phyloP scores from a whole-genome alignment of 2,113 vertebrate species.

The Ageneiosus marmoratus region DNA sequence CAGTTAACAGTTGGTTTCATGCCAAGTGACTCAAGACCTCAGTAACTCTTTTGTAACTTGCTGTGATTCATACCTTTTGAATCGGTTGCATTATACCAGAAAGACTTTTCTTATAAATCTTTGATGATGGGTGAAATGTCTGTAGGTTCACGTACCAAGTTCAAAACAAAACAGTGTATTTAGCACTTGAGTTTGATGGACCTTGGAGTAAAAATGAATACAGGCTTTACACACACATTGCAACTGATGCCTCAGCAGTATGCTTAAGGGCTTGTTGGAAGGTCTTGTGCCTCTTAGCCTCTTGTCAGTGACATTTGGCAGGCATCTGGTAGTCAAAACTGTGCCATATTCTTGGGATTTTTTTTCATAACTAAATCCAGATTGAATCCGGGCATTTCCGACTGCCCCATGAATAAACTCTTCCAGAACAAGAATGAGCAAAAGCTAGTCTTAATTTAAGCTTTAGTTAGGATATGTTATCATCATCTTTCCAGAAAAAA shows the following conservation, averaged over 20 bases:
- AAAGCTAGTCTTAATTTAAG: too few relatives aligned
- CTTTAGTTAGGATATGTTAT: too few relatives aligned
- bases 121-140: not conserved
- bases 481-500: too few relatives aligned
- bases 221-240: too few relatives aligned
- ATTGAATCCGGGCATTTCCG: too few relatives aligned
- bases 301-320: too few relatives aligned
- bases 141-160: not conserved
- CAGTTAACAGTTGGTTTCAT: not conserved
- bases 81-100: not conserved
- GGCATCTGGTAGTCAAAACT: too few relatives aligned
- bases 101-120: not conserved
- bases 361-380: not conserved
- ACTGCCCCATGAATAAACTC: too few relatives aligned
- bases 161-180: not conserved
- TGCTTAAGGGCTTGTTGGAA: not conserved
- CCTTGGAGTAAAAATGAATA: too few relatives aligned
- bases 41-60: not conserved
- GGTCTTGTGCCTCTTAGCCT: not conserved
- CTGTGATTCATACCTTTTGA: not conserved
- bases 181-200: not conserved
- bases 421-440: too few relatives aligned
- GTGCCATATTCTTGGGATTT: not conserved
- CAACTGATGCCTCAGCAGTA: not conserved
- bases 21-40: not conserved